A percentile compares a stretch with the other conserved stretches of the same genome.
Conservation (phyloP, 23 tunicate genomes). For the Phallusia fumigata region DNA sequence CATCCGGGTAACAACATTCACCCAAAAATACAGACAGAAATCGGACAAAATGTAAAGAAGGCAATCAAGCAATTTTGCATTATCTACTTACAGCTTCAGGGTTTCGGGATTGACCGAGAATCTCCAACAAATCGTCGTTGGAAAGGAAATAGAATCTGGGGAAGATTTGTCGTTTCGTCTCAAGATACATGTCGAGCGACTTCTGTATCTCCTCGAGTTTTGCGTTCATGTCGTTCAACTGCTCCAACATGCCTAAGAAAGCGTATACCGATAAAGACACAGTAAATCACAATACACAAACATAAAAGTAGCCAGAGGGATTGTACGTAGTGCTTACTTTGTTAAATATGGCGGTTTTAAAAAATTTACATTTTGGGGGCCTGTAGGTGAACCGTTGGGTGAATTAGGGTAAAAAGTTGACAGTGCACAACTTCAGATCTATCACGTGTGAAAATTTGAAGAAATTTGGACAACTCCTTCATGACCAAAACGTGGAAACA, state of each 20-base stretch:
- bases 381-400: too few relatives aligned
- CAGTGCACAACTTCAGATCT: too few relatives aligned
- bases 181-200: conserved; percentile 96
- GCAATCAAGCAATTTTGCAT: background rate
- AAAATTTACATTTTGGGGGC: too few relatives aligned
- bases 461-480: too few relatives aligned
- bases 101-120: conserved; percentile 92
- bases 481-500: too few relatives aligned
- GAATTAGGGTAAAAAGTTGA: too few relatives aligned
- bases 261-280: background rate
- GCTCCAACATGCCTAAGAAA: conserved; percentile 74
- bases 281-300: background rate
- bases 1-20: too few relatives aligned
- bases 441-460: too few relatives aligned
- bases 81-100: conserved; percentile 84
- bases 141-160: conserved; percentile 95
- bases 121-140: conserved; percentile 92
- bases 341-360: too few relatives aligned
- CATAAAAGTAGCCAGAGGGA: too few relatives aligned
- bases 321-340: too few relatives aligned
- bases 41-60: background rate
- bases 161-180: conserved; percentile 94
- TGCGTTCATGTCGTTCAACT: conserved; percentile 89
- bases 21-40: too few relatives aligned
- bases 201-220: conserved; percentile 95